Percentiles rank a stretch among this genome's conserved stretches.
Evolutionary conservation across 2,113 vertebrate genomes (phyloP).

Genomic region (Gymnarchus niloticus): DNA sequence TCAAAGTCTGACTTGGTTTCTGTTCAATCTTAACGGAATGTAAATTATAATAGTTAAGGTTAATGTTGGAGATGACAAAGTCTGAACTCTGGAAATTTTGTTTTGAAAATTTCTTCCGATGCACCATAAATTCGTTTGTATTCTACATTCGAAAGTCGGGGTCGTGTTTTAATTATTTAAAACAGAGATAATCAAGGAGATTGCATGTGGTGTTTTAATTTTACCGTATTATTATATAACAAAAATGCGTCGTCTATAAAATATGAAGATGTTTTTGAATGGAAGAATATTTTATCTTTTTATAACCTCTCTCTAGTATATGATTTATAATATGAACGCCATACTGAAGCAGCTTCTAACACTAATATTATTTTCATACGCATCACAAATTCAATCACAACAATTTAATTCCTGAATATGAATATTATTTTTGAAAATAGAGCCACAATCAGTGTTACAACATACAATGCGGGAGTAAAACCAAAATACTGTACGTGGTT

Average conservation of each 20-base stretch:
- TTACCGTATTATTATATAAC: too few relatives aligned
- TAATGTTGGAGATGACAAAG: background rate
- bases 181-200: too few relatives aligned
- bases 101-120: too few relatives aligned
- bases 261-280: background rate
- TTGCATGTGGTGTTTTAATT: too few relatives aligned
- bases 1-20: background rate
- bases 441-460: background rate
- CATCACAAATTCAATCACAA: background rate
- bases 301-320: background rate
- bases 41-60: background rate
- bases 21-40: background rate
- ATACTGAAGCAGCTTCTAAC: background rate
- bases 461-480: background rate
- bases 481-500: background rate
- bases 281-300: background rate
- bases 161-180: too few relatives aligned
- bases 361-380: background rate
- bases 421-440: background rate
- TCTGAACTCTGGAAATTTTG: background rate
- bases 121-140: background rate
- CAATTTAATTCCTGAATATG: background rate
- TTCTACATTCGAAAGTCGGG: too few relatives aligned
- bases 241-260: background rate
- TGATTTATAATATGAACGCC: background rate